phyloP scores from a whole-genome alignment of 2,888 invertebrate genomes.

The Busseola fusca region DNA sequence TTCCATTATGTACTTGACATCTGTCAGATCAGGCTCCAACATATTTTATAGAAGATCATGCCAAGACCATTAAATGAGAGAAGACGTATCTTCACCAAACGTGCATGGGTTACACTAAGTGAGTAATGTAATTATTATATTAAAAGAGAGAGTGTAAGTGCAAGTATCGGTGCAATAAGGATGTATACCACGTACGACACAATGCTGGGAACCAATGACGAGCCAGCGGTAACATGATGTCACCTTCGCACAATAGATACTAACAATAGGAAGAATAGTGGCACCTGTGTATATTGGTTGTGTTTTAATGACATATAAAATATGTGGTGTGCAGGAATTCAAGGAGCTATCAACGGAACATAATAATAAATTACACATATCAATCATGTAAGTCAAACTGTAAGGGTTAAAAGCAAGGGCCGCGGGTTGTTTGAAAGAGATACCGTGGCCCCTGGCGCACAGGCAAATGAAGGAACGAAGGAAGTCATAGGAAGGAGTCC shows the following conservation, averaged over 20 bases:
- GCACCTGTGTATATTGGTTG: slow-evolving; percentile 52
- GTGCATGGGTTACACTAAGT: slow-evolving; percentile 1
- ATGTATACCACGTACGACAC: slow-evolving; percentile 64
- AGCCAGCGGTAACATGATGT: slow-evolving; percentile 60
- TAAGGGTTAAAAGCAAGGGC: background rate
- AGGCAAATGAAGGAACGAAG: too few relatives aligned
- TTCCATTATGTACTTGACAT: background rate
- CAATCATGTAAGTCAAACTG: background rate
- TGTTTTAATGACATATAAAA: slow-evolving; percentile 24
- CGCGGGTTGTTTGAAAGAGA: too few relatives aligned
- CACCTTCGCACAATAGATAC: slow-evolving; percentile 55
- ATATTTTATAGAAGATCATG: background rate
- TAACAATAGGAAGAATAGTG: slow-evolving; percentile 59
- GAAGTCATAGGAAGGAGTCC: too few relatives aligned
- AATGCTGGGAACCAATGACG: slow-evolving; percentile 66
- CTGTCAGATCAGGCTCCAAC: background rate
- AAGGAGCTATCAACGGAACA: slow-evolving; percentile 16
- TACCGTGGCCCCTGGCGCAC: too few relatives aligned
- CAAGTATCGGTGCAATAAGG: slow-evolving; percentile 66
- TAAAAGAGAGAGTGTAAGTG: slow-evolving; percentile 65
- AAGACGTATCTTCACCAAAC: background rate
- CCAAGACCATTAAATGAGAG: slow-evolving; percentile 6
- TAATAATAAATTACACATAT: background rate
- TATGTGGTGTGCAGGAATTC: slow-evolving; percentile 31
- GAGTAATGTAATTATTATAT: slow-evolving; percentile 26